Evolutionary conservation across 2,113 vertebrate species (phyloP).

Genomic region (Vidua chalybeata): DNA sequence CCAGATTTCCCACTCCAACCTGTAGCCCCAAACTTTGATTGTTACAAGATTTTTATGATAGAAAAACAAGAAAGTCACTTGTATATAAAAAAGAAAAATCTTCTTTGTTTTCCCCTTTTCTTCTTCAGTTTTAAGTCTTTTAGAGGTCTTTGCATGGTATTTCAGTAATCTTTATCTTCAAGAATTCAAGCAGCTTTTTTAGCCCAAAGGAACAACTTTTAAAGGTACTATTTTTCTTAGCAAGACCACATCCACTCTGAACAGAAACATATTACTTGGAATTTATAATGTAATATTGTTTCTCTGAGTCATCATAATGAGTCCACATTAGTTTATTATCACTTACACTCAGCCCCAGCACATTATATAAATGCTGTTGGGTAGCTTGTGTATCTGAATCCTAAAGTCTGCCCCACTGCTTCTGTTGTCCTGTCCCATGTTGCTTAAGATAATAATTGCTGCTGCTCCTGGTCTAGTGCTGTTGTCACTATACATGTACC

Average conservation of each 20-base stretch:
- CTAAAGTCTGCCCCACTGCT: background rate
- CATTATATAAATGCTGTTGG: background rate
- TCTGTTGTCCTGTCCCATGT: background rate
- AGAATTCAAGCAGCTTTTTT: background rate
- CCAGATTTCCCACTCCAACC: background rate
- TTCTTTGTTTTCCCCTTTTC: background rate
- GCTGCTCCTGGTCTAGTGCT: background rate
- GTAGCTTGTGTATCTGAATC: background rate
- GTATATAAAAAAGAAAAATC: background rate
- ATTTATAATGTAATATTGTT: slow-evolving; percentile 1
- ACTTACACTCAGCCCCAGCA: background rate
- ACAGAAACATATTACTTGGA: background rate
- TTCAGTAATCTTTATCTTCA: background rate
- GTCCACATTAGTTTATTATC: background rate
- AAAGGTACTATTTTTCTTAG: background rate
- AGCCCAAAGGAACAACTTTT: background rate
- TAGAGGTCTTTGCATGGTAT: background rate
- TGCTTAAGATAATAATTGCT: background rate
- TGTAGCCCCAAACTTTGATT: background rate
- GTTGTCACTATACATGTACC: background rate
- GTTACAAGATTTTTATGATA: background rate
- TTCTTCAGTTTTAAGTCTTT: background rate
- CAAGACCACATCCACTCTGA: background rate
- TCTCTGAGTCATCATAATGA: slow-evolving; percentile 24
- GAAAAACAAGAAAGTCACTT: background rate